A percentile compares a stretch with the other conserved stretches of the same genome.
Evolutionary conservation across 1,140 invertebrate genomes (phyloP).

Genomic region (Ditylenchus dipsaci): DNA sequence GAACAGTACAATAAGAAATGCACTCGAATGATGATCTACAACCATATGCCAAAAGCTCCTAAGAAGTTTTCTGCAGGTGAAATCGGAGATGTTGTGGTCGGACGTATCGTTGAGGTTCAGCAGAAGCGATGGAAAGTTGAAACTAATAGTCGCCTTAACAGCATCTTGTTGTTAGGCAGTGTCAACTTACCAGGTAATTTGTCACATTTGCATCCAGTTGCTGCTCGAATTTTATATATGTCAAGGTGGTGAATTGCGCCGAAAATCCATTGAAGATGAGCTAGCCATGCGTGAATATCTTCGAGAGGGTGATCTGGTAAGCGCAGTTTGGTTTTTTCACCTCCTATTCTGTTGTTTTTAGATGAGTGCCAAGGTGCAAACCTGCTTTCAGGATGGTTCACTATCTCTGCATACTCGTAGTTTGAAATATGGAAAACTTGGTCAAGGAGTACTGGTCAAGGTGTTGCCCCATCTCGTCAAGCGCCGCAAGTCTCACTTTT

Average conservation of each 20-base stretch:
- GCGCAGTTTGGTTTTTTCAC: too few relatives aligned
- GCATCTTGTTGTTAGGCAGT: constrained; percentile 79
- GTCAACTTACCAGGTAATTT: constrained; percentile 94
- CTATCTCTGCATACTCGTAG: constrained; percentile 89
- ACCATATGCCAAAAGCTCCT: too few relatives aligned
- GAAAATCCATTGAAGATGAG: constrained; percentile 90
- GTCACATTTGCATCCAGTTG: too few relatives aligned
- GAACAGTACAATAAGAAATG: too few relatives aligned
- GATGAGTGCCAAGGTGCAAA: constrained; percentile 75
- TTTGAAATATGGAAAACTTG: constrained; percentile 89
- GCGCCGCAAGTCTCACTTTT: constrained; percentile 89
- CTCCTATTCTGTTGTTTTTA: neutral
- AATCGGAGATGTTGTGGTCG: constrained; percentile 95
- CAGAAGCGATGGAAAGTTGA: constrained; percentile 92
- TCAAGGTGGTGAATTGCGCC: constrained; percentile 81
- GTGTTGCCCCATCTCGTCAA: constrained; percentile 88
- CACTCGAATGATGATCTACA: too few relatives aligned
- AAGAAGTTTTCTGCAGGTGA: too few relatives aligned
- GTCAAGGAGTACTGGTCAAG: constrained; percentile 81
- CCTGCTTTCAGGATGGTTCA: constrained; percentile 80
- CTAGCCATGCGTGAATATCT: constrained; percentile 90
- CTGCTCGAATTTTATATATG: too few relatives aligned
- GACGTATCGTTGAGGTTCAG: constrained; percentile 78
- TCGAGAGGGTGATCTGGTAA: constrained; percentile 87
- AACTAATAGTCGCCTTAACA: constrained; percentile 82